Base-by-base conservation (phyloP, 2,888 invertebrate species). In the Spicauda simplicius region DNA sequence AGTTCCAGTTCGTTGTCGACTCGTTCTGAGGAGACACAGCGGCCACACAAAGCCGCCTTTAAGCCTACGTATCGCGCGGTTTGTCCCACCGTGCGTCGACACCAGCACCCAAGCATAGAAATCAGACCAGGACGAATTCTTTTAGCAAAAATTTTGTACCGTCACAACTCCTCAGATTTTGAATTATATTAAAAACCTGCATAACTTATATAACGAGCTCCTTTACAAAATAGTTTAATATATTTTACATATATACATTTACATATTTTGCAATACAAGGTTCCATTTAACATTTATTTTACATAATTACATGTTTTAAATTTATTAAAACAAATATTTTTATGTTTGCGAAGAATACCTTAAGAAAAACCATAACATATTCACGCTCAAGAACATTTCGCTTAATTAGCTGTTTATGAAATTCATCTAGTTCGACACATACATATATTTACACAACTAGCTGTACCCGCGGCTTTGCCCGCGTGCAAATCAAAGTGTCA, bases 1-100 rank as follows among this genome's bases (percentile, higher is more conserved):
- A 95, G 90, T 78, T 95, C 95, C 77, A 95, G 87, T 78, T 95
- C 95, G 85, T 95, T 95, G 88, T 95, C 95, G 69, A 93, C 93
- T 74, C 95, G 94, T 79, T 95, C 95, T 95, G 95, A 93, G 88
- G 95, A 95, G 90, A 95, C 95, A 94, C 95, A 95, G 91, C 94
- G 95, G 93, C 95, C 93, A 81, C 93, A 93, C 76, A 93, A 81
- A 87, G 93, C 93, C 87, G 93, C 93, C 76, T 93, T 93, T 91
- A 93, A 93, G 88, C 93, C 93, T 93, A 91, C 80, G 80, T 85
- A 84, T 81, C 79, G 82, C 5, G 5, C 79, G 77, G 75, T 72
- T 78, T 78, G 80, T 78, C 75, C 83, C 83, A 83, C 80, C 80
- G 80, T 83, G 83, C 83, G 84, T 79, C 74, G 79, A 73, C 77